Evolutionary conservation across 2,888 invertebrate species (phyloP), one percentile per base, ranked within the genome.

Genomic region (Ditylenchus weischeri): DNA sequence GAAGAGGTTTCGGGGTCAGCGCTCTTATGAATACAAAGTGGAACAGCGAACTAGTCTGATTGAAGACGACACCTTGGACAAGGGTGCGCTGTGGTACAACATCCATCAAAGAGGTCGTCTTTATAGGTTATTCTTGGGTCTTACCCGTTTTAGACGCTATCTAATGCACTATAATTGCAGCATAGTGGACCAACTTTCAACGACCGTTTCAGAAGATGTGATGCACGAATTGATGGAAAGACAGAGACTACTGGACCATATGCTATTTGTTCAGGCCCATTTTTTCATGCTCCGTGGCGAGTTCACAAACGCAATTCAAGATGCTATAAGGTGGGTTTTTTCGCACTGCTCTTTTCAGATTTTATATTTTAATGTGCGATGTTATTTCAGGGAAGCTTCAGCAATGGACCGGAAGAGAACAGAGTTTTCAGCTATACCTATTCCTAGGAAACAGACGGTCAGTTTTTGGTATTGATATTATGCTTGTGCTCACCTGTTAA

Each of bases 211-310:
- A 36, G 65, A 50, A 36, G 66, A 66, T 19, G 48, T 64, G 49
- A 15, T 51, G 38, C 21, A 48, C 15, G 66, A 66, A 50, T 47
- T 66, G 57, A 36, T 66, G 62, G 50, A 23, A 13, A 43, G 57
- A 8, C 66, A 66, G 54, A 47, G 62, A 23, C 38, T 66, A 49
- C 18, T 66, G 50, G 66, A 66, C 47, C 64, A 66, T 19, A 36
- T 66, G n/a, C 6, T 13, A 0, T 36, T 66, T 43, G 62, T 66
- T 21, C 66, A 66, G 21, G 51, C 29, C 10, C 57, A 66, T 36
- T 66, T 66, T 48, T 62, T 66, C 48, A 49, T 66, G 62, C 35
- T 66, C 29, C 62, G 62, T n/a, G 66, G 66, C 19, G 66, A 66
- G 49, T 66, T 66, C 18, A 54, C 57, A 54, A 54, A 29, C 13